phyloP scores from a whole-genome alignment of 2,888 invertebrate species.

The Cataglyphis cursor region DNA sequence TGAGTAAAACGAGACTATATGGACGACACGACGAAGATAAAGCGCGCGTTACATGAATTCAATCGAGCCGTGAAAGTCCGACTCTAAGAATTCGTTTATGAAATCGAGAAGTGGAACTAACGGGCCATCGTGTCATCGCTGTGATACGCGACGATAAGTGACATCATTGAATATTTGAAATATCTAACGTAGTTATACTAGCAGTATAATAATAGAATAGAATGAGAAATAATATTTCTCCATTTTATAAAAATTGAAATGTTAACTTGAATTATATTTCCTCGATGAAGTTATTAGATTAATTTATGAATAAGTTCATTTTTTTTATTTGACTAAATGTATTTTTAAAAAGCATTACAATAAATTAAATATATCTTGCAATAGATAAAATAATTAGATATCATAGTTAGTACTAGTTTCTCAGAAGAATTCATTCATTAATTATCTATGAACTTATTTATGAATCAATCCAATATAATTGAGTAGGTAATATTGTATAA shows the following conservation, averaged over 20 bases:
- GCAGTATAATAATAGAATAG: background rate
- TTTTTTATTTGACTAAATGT: too few species aligned
- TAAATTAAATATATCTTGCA: too few species aligned
- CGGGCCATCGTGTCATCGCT: background rate
- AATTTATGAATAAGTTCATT: too few species aligned
- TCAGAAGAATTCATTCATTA: too few species aligned
- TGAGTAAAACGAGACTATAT: constrained; percentile 27
- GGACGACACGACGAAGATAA: constrained; percentile 43
- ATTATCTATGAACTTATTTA: too few species aligned
- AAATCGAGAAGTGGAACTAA: constrained; percentile 28
- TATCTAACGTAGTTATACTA: background rate
- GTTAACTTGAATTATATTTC: background rate
- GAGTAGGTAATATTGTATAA: background rate
- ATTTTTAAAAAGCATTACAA: too few species aligned
- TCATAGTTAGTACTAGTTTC: too few species aligned
- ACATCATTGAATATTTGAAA: background rate
- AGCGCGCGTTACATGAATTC: constrained; percentile 11
- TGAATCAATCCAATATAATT: background rate
- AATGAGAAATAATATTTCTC: background rate
- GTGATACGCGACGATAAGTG: background rate
- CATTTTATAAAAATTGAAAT: background rate
- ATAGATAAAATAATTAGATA: too few species aligned
- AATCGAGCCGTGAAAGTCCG: constrained; percentile 40
- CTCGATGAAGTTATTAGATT: background rate
- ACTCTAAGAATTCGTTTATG: constrained; percentile 21